Conservation (phyloP, 1,140 invertebrate species). For the Papilio dardanus region DNA sequence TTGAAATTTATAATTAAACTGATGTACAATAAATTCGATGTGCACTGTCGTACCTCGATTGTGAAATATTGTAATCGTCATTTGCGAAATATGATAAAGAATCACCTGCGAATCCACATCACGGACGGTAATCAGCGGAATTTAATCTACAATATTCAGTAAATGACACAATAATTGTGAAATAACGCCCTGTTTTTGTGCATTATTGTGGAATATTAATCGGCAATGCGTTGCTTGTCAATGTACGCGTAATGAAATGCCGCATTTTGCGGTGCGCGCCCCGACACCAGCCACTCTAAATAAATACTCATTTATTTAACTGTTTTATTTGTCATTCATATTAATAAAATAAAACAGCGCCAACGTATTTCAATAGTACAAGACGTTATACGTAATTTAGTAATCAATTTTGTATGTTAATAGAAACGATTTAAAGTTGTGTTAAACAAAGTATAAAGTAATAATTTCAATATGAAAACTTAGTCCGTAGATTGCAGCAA, state of each 20-base stretch:
- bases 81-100: conserved; percentile 32
- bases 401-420: conserved; percentile 11
- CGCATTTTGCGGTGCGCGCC: conserved; percentile 56
- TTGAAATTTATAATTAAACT: conserved; percentile 36
- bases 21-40: conserved; percentile 28
- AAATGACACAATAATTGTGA: conserved; percentile 51
- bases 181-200: conserved; percentile 60
- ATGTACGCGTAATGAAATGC: conserved; percentile 66
- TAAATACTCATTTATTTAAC: conserved; percentile 41
- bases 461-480: conserved; percentile 38
- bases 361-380: not conserved
- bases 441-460: conserved; percentile 26
- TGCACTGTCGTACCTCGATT: conserved; percentile 19
- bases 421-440: conserved; percentile 18
- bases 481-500: conserved; percentile 23
- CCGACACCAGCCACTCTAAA: conserved; percentile 49
- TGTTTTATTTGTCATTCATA: conserved; percentile 25
- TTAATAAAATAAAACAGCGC: conserved; percentile 10
- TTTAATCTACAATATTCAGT: conserved; percentile 54
- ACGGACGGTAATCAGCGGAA: conserved; percentile 54
- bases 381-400: not conserved
- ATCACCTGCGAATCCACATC: conserved; percentile 42
- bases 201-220: conserved; percentile 67
- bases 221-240: conserved; percentile 60
- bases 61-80: conserved; percentile 30